phyloP scores from a whole-genome alignment of 2,797 vertebrate species.

The Artibeus lituratus region DNA sequence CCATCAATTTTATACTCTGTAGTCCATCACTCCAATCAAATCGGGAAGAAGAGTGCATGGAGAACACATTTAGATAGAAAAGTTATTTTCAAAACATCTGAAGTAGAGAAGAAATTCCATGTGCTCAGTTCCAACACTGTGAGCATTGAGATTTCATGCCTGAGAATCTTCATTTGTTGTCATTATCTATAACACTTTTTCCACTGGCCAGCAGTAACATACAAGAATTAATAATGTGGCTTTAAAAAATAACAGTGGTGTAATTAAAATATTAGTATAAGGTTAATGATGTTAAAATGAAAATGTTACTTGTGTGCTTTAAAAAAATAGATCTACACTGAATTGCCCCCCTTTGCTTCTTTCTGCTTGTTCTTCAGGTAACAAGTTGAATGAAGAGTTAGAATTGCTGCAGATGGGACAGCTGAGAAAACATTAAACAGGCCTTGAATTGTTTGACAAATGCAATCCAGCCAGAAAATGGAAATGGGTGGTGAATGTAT shows the following conservation, averaged over 20 bases:
- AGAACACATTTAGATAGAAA: constrained; percentile 28
- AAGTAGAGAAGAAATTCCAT: neutral
- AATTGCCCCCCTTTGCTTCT: neutral
- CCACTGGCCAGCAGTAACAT: neutral
- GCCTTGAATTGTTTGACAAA: neutral
- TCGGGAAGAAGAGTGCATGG: neutral
- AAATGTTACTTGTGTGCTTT: constrained; percentile 1
- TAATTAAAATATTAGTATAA: constrained; percentile 45
- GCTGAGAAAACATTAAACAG: neutral
- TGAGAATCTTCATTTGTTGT: neutral
- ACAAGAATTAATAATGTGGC: constrained; percentile 29
- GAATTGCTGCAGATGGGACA: neutral
- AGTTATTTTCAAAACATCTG: constrained; percentile 43
- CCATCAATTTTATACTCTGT: constrained; percentile 22
- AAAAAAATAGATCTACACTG: neutral
- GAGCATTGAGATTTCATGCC: constrained; percentile 13
- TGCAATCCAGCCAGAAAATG: neutral
- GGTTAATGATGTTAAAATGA: constrained; percentile 46
- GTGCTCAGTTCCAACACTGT: neutral
- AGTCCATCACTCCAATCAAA: neutral
- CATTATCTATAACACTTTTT: neutral
- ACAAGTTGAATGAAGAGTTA: neutral
- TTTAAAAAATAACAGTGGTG: constrained; percentile 21
- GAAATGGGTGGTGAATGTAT: neutral
- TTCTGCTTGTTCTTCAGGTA: neutral